Evolutionary conservation across 2,113 vertebrate species (phyloP).

Genomic region (Peromyscus polionotus): DNA sequence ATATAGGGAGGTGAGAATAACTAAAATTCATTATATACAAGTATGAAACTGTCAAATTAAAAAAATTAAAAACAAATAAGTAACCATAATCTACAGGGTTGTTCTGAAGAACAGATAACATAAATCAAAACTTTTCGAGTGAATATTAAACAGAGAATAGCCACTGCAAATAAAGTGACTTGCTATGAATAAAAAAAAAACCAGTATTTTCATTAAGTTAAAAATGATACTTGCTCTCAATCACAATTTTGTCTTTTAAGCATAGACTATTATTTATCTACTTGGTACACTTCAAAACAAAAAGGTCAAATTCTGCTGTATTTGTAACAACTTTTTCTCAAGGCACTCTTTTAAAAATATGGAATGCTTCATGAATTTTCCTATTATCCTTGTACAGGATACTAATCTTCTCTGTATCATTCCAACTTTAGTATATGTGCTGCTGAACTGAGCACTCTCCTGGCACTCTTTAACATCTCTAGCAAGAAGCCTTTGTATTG

Average conservation of each 20-base stretch:
- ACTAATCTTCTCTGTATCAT: background rate
- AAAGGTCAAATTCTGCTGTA: background rate
- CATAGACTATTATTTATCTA: background rate
- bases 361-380: background rate
- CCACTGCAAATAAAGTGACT: background rate
- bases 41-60: background rate
- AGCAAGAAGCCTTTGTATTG: background rate
- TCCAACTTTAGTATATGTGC: background rate
- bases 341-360: background rate
- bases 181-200: background rate
- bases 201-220: background rate
- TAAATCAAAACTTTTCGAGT: background rate
- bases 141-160: background rate
- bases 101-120: background rate
- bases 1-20: background rate
- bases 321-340: background rate
- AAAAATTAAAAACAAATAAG: background rate
- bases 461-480: background rate
- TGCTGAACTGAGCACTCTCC: background rate
- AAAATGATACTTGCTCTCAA: conserved; percentile 28
- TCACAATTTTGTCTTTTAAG: conserved; percentile 24
- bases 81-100: background rate
- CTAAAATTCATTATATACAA: background rate
- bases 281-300: conserved; percentile 38
- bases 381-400: background rate